phyloP scores from a whole-genome alignment of 1,140 invertebrate species.

The Druon quercuslanigerum region DNA sequence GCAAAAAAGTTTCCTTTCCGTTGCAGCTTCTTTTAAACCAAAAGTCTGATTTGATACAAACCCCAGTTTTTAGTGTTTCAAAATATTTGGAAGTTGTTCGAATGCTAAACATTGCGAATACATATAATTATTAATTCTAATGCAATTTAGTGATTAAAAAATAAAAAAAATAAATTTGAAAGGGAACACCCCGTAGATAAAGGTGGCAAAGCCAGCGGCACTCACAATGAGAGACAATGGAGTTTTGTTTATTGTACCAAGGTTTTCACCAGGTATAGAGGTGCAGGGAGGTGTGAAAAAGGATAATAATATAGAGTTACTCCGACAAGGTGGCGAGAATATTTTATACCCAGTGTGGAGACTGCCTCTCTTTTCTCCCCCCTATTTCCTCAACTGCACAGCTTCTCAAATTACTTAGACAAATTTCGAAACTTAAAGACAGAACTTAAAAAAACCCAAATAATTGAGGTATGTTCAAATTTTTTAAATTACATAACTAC shows the following conservation, averaged over 20 bases:
- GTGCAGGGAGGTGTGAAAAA: constrained; percentile 74
- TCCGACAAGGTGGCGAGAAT: constrained; percentile 56
- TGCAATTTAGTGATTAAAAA: too few relatives aligned
- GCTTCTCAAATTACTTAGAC: neutral
- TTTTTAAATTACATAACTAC: too few relatives aligned
- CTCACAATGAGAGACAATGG: constrained; percentile 65
- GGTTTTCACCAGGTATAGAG: constrained; percentile 63
- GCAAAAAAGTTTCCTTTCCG: too few relatives aligned
- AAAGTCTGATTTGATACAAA: too few relatives aligned
- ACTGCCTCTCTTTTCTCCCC: constrained; percentile 42
- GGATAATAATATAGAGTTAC: constrained; percentile 76
- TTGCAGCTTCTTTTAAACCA: too few relatives aligned
- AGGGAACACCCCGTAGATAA: neutral
- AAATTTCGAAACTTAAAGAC: neutral
- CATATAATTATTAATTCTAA: too few relatives aligned
- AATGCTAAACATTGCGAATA: too few relatives aligned
- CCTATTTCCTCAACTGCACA: constrained; percentile 30
- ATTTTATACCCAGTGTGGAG: constrained; percentile 61
- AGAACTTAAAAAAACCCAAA: too few relatives aligned
- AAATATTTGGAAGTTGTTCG: too few relatives aligned
- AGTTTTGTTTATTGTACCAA: constrained; percentile 67
- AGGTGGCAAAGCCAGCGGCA: constrained; percentile 47
- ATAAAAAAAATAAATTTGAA: too few relatives aligned
- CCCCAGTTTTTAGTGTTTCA: too few relatives aligned
- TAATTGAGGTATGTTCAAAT: too few relatives aligned